phyloP scores from a whole-genome alignment of 1,140 invertebrate species.

The Ceratina calcarata region DNA sequence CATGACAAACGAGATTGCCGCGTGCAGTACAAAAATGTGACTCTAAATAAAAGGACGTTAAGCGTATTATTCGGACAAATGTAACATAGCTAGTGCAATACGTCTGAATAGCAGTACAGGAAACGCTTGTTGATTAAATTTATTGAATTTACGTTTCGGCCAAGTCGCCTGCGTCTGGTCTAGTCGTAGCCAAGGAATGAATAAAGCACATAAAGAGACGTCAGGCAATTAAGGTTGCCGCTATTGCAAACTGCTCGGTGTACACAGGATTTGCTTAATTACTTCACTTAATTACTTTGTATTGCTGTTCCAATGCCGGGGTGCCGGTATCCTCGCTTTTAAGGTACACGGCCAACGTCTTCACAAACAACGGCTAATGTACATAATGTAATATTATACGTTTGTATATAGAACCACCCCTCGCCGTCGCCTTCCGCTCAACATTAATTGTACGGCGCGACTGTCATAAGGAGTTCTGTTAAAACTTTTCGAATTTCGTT shows the following conservation, averaged over 20 bases:
- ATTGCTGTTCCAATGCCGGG: constrained; percentile 5
- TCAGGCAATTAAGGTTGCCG: constrained; percentile 18
- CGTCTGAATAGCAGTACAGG: neutral
- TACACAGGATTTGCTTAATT: constrained; percentile 32
- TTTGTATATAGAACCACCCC: too few relatives aligned
- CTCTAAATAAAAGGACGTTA: too few relatives aligned
- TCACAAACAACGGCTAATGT: too few relatives aligned
- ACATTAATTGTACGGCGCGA: too few relatives aligned
- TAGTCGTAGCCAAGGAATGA: neutral
- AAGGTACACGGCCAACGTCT: neutral
- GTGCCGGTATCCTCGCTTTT: neutral
- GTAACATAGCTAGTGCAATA: neutral
- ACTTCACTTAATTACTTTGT: constrained; percentile 33
- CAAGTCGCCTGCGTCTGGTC: neutral
- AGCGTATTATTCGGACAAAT: too few relatives aligned
- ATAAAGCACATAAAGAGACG: constrained; percentile 11
- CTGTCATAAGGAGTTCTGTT: too few relatives aligned
- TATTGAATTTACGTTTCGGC: constrained; percentile 24
- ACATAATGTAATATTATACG: too few relatives aligned
- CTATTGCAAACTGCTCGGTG: constrained; percentile 1
- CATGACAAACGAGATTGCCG: too few relatives aligned
- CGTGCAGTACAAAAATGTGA: too few relatives aligned
- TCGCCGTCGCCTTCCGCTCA: too few relatives aligned
- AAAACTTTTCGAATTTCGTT: too few relatives aligned
- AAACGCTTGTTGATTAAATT: constrained; percentile 26